These are phyloP conservation scores for Ophion costatus DNA, from an alignment of 2,888 invertebrate species.

Conservation along the genomic window DNA sequence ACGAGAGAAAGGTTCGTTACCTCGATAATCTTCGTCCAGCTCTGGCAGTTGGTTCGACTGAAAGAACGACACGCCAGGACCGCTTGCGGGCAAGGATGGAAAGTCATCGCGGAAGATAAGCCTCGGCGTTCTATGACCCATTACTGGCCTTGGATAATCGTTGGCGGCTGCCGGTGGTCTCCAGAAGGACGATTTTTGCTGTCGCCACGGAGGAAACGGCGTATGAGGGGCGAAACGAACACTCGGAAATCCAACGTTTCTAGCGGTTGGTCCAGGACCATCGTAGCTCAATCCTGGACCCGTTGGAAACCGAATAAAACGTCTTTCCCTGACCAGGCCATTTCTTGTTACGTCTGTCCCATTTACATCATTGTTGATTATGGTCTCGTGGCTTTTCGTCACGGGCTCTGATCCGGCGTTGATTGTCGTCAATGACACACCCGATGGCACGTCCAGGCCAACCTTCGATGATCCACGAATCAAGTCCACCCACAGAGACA, in stretches of 20 bases:
- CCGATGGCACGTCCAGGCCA: conserved; percentile 51
- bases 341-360: conserved; percentile 50
- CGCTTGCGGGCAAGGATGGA: conserved; percentile 74
- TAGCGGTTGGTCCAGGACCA: conserved; percentile 61
- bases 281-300: conserved; percentile 75
- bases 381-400: conserved; percentile 26
- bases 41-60: conserved; percentile 81
- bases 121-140: conserved; percentile 81
- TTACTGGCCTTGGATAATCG: conserved; percentile 76
- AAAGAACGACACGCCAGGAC: conserved; percentile 77
- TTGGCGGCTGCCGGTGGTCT: conserved; percentile 67
- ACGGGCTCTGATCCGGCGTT: conserved; percentile 47
- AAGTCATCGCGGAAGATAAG: conserved; percentile 82
- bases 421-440: conserved; percentile 35
- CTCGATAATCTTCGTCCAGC: conserved; percentile 80
- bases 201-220: conserved; percentile 77
- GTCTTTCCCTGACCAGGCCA: conserved; percentile 68
- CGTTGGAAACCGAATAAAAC: conserved; percentile 79
- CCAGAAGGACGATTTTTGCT: conserved; percentile 80
- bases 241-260: conserved; percentile 67
- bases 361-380: conserved; percentile 35
- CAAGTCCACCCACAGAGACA: conserved; percentile 63
- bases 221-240: conserved; percentile 70
- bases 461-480: conserved; percentile 53
- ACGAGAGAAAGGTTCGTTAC: conserved; percentile 67